Evolutionary conservation across 1,140 invertebrate genomes (phyloP).

Genomic region (Coptotermes formosanus): DNA sequence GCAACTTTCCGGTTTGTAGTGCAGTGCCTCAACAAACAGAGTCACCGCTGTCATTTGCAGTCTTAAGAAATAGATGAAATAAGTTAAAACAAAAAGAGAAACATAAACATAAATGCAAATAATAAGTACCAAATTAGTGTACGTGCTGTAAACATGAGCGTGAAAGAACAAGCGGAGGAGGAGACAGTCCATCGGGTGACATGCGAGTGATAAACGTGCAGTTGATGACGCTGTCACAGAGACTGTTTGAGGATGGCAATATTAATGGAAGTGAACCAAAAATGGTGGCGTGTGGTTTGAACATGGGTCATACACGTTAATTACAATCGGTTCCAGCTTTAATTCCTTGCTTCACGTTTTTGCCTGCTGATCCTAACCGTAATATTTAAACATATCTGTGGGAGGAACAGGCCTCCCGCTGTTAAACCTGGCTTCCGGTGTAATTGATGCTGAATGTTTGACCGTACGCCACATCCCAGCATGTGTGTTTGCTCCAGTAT

Average conservation of each 20-base stretch:
- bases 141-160: no score
- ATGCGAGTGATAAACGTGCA: no score
- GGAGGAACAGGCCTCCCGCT: neutral
- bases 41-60: no score
- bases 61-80: no score
- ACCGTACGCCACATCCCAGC: neutral
- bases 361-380: neutral
- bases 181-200: no score
- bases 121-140: no score
- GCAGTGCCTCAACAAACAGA: no score
- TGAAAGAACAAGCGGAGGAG: no score
- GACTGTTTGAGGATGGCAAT: neutral
- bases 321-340: neutral
- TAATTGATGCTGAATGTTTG: neutral
- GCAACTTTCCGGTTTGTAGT: no score
- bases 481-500: neutral
- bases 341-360: neutral
- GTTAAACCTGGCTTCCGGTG: neutral
- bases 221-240: neutral
- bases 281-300: neutral
- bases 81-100: no score
- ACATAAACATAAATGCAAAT: no score
- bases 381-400: neutral
- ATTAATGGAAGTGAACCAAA: neutral
- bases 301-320: neutral